These are phyloP conservation scores for Ctena decussata DNA, from an alignment of 2,888 invertebrate species.

Conservation along the genomic window DNA sequence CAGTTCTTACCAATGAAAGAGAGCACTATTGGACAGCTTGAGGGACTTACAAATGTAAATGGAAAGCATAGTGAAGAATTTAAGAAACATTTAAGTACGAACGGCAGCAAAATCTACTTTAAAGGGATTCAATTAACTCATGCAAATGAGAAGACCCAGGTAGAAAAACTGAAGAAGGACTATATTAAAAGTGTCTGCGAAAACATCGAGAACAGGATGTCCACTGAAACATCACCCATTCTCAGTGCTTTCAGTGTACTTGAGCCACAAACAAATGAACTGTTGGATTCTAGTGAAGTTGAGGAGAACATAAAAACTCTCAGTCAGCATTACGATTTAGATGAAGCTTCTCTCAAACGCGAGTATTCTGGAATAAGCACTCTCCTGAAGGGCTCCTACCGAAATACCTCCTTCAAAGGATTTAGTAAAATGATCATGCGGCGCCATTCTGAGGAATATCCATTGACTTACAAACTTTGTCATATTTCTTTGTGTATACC, in stretches of 20 bases:
- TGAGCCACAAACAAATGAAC: conserved; percentile 11
- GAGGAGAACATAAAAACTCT: neutral
- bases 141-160: conserved; percentile 17
- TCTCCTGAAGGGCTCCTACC: conserved; percentile 16
- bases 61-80: conserved; percentile 7
- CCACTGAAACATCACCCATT: neutral
- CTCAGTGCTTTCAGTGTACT: neutral
- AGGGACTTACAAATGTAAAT: neutral
- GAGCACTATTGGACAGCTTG: conserved; percentile 7
- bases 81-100: neutral
- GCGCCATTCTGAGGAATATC: conserved; percentile 13
- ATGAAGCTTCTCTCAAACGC: neutral
- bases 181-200: conserved; percentile 11
- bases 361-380: conserved; percentile 19
- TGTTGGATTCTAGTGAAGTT: neutral
- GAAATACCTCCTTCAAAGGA: neutral
- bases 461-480: conserved; percentile 1
- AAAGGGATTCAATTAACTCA: conserved; percentile 24
- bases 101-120: neutral
- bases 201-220: neutral
- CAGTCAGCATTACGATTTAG: conserved; percentile 1
- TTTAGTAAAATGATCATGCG: neutral
- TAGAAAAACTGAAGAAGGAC: conserved; percentile 17
- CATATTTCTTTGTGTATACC: conserved; percentile 24
- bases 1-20: conserved; percentile 13